phyloP scores from a whole-genome alignment of 2,888 invertebrate species.

The Xanthorhoe spadicearia region DNA sequence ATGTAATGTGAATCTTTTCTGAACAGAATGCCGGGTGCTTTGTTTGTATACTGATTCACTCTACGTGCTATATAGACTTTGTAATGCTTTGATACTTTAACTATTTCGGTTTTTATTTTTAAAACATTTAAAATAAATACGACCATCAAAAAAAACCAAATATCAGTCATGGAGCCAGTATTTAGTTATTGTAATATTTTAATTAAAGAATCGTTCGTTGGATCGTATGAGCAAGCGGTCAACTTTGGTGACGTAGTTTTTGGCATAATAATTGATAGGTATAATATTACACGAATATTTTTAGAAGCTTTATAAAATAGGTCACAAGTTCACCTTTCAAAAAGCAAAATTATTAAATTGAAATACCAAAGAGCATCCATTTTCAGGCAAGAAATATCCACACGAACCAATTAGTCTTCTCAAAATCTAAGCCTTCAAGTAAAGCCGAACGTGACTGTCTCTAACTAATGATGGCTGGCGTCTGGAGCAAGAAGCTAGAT shows the following conservation, averaged over 20 bases:
- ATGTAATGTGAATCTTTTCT: slow-evolving; percentile 9
- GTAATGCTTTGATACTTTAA: background rate
- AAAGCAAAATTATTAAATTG: background rate
- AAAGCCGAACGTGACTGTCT: slow-evolving; percentile 17
- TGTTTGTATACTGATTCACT: background rate
- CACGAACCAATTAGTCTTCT: slow-evolving; percentile 17
- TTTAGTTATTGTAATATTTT: too few relatives aligned
- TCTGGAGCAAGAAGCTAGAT: slow-evolving; percentile 34
- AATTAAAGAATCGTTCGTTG: too few relatives aligned
- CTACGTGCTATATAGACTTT: background rate
- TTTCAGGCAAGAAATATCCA: background rate
- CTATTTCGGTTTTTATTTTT: too few relatives aligned
- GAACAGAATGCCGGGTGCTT: background rate
- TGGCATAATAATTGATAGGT: too few relatives aligned
- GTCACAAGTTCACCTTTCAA: too few relatives aligned
- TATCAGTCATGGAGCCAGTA: too few relatives aligned
- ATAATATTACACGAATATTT: too few relatives aligned
- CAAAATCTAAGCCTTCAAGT: slow-evolving; percentile 17
- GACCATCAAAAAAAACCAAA: too few relatives aligned
- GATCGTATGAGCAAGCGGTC: too few relatives aligned
- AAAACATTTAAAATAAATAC: too few relatives aligned
- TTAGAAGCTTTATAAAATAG: too few relatives aligned
- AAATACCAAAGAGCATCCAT: background rate
- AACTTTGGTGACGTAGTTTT: too few relatives aligned
- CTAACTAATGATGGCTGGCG: slow-evolving; percentile 32